These are phyloP conservation scores for Chrysodeixis includens DNA, from an alignment of 2,888 invertebrate species.

Conservation along the genomic window DNA sequence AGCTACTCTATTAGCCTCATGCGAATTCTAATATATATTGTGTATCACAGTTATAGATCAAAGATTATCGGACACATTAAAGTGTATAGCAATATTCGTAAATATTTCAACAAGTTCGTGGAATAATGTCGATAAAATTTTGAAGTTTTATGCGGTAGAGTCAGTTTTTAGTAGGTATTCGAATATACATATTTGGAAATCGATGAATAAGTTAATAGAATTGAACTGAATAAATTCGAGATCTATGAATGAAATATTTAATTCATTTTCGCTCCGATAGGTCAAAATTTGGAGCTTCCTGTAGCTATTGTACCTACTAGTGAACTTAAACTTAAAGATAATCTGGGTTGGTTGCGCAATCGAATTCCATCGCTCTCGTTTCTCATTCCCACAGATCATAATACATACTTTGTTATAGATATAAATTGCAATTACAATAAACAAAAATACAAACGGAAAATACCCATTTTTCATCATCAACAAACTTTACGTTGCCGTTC, in stretches of 20 bases:
- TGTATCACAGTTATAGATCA: conserved; percentile 46
- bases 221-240: neutral
- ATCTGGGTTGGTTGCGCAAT: no score
- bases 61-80: conserved; percentile 43
- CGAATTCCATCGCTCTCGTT: conserved; percentile 8
- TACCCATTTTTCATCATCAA: conserved; percentile 58
- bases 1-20: conserved; percentile 67
- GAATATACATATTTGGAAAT: neutral
- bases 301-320: no score
- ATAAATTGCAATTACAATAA: conserved; percentile 48
- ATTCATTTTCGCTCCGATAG: neutral
- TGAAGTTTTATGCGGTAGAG: conserved; percentile 6
- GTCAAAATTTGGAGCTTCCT: conserved; percentile 18
- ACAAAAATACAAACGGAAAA: conserved; percentile 38
- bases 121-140: conserved; percentile 12
- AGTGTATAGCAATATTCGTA: conserved; percentile 25
- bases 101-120: conserved; percentile 28
- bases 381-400: conserved; percentile 9
- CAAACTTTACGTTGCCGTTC: conserved; percentile 66
- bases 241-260: no score
- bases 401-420: conserved; percentile 41
- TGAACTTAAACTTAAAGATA: no score
- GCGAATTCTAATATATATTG: conserved; percentile 67
- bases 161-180: neutral
- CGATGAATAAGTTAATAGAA: no score